A percentile compares a stretch with the other conserved stretches of the same genome.
These are phyloP conservation scores for Entomobrya multifasciata DNA, from an alignment of 2,888 invertebrate species.

Conservation along the genomic window DNA sequence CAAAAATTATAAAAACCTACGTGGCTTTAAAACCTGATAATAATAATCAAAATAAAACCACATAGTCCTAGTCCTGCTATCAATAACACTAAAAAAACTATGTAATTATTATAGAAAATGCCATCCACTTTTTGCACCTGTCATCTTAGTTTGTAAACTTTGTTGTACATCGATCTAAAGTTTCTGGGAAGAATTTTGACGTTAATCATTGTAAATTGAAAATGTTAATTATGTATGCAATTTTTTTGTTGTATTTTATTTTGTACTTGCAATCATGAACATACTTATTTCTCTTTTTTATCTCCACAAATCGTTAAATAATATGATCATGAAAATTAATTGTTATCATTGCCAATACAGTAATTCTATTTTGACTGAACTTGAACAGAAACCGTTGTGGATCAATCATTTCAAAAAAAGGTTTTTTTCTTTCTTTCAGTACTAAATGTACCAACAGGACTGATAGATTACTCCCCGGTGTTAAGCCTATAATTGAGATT, in stretches of 20 bases:
- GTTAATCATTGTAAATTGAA: neutral
- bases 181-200: neutral
- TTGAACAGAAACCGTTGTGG: neutral
- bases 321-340: constrained; percentile 17
- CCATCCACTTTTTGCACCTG: constrained; percentile 54
- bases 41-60: constrained; percentile 50
- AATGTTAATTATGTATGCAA: neutral
- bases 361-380: constrained; percentile 25
- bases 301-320: neutral
- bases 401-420: too few species aligned
- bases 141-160: constrained; percentile 11
- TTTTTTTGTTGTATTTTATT: constrained; percentile 26
- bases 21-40: constrained; percentile 66
- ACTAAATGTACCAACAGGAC: constrained; percentile 5
- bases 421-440: neutral
- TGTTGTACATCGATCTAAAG: neutral
- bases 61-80: constrained; percentile 34
- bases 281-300: neutral
- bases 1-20: constrained; percentile 18
- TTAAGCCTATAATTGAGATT: too few species aligned
- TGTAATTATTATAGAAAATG: constrained; percentile 27
- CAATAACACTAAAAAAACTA: constrained; percentile 1
- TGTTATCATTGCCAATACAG: constrained; percentile 33
- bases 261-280: neutral
- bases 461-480: neutral